Evolutionary conservation across 2,113 vertebrate genomes (phyloP), one percentile per base, ranked within the genome.

Genomic region (Nerophis ophidion): DNA sequence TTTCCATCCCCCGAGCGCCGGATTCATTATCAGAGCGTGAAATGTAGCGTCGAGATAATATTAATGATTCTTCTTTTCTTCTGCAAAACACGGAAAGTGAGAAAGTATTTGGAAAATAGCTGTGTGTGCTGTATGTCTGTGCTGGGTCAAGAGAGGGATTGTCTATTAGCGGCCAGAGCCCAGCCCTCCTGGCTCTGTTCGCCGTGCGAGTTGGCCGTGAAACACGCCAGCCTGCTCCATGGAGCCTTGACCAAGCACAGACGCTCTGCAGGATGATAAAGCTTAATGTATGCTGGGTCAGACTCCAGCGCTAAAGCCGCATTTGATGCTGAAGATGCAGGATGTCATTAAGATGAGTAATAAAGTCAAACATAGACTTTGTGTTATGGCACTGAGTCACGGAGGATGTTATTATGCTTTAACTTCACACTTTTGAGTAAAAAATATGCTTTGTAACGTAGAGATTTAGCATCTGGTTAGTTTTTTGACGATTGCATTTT

Each of bases 1-100:
- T 87, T 86, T 89, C 86, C 84, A 89, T 90, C 88, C 87, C 26
- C 73, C 75, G 68, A 87, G 86, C 86, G 73, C 84, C 83, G 88
- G 77, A 84, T 80, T 81, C 85, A 89, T 90, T 87, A 89, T 88
- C 84, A 73, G 77, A 76, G 77, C 84, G 71, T 89, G 81, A 88
- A 80, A 88, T 77, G 82, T 84, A 81, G 40, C 79, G 83, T 84
- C 71, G 70, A 87, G 84, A 84, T 76, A 81, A 85, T 87, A 89
- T 86, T 87, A 88, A 90, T 88, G 87, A 81, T 76, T 83, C 77
- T 71, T 70, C 68, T 6, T 65, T 71, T 81, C 66, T 65, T 83
- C 82, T 16, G 81, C 80, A 85, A 88, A 88, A 86, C 86, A 90
- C 84, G 86, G 83, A 82, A 81, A 81, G 76, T 68, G 75, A 85